These are phyloP conservation scores for Hylaeus anthracinus DNA, from an alignment of 1,140 invertebrate species.

Conservation along the genomic window DNA sequence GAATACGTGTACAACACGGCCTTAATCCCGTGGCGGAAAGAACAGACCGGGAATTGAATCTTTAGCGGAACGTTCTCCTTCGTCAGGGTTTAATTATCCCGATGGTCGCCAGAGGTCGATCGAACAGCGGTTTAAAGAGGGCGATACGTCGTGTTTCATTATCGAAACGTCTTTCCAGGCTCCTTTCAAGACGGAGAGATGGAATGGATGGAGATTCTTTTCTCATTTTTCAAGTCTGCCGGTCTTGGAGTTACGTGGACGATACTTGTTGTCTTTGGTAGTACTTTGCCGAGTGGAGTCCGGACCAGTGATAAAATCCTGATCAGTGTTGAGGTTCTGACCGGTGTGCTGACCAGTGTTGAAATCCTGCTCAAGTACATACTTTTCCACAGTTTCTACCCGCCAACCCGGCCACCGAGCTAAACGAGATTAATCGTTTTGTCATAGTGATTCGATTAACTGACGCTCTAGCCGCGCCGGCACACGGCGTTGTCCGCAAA, in stretches of 20 bases:
- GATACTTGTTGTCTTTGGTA: too few relatives aligned
- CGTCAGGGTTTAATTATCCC: slow-evolving; percentile 46
- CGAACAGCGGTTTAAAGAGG: not conserved
- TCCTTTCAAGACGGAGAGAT: not conserved
- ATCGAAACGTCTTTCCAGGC: not conserved
- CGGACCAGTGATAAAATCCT: too few relatives aligned
- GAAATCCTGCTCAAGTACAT: not conserved
- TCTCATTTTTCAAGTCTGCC: too few relatives aligned
- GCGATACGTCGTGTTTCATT: slow-evolving; percentile 9
- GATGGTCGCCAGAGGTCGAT: not conserved
- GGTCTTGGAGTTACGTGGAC: too few relatives aligned
- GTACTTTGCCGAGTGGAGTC: too few relatives aligned
- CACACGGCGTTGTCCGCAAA: slow-evolving; percentile 50
- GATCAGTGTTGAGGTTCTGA: too few relatives aligned
- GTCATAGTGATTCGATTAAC: slow-evolving; percentile 59
- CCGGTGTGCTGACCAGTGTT: too few relatives aligned
- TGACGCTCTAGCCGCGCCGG: not conserved
- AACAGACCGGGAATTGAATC: slow-evolving; percentile 48
- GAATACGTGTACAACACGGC: slow-evolving; percentile 46
- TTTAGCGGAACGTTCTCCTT: not conserved
- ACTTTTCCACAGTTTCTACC: not conserved
- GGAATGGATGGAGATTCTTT: too few relatives aligned
- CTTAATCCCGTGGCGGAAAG: slow-evolving; percentile 56
- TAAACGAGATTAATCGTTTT: slow-evolving; percentile 57
- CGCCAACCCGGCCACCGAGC: not conserved